These are phyloP conservation scores for Acanthisitta chloris DNA, from an alignment of 2,113 vertebrate genomes.

Conservation along the genomic window DNA sequence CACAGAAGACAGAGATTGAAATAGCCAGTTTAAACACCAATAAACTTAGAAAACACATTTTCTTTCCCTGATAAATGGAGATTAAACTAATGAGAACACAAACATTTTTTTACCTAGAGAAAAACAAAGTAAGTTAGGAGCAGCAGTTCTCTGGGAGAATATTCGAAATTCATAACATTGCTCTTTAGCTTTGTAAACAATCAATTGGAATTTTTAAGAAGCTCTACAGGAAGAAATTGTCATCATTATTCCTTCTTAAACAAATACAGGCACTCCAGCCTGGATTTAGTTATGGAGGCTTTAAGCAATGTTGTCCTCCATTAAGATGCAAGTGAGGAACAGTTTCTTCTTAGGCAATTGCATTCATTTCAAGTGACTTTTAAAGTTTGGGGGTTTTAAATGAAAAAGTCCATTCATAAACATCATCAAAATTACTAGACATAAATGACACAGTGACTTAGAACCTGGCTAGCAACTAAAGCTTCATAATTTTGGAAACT, in stretches of 20 bases:
- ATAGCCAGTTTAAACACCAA: not conserved
- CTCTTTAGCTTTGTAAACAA: not conserved
- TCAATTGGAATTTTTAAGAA: not conserved
- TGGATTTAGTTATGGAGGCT: not conserved
- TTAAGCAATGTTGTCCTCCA: not conserved
- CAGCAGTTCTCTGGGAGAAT: not conserved
- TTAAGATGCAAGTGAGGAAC: not conserved
- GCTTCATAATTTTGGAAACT: not conserved
- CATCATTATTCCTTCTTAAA: constrained; percentile 4
- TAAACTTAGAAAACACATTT: not conserved
- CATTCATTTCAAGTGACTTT: not conserved
- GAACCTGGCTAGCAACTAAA: not conserved
- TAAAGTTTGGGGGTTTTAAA: not conserved
- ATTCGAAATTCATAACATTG: not conserved
- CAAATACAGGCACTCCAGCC: not conserved
- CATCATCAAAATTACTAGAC: not conserved
- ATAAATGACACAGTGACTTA: not conserved
- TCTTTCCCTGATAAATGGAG: not conserved
- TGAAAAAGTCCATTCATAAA: not conserved
- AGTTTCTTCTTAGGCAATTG: not conserved
- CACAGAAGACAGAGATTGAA: not conserved
- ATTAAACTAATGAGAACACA: not conserved
- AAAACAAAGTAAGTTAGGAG: not conserved
- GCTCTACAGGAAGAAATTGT: not conserved
- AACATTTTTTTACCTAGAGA: not conserved